Evolutionary conservation across 1,140 invertebrate genomes (phyloP).

Genomic region (Drosophila asahinai): DNA sequence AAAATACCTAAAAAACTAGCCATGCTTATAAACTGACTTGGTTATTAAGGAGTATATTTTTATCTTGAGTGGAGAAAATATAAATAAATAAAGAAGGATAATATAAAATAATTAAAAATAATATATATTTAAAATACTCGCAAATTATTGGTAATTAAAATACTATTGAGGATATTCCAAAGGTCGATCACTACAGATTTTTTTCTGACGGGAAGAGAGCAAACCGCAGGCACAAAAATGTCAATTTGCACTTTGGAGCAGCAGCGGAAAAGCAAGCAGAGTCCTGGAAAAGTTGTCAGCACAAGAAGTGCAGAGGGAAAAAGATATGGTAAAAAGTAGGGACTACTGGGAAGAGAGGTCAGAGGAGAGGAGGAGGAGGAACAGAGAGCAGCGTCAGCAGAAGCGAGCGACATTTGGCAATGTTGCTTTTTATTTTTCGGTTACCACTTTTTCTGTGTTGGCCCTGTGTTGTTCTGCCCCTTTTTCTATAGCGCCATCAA

Average conservation of each 20-base stretch:
- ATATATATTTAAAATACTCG: no score
- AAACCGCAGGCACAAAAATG: constrained; percentile 80
- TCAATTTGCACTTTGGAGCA: constrained; percentile 75
- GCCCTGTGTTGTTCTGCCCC: constrained; percentile 19
- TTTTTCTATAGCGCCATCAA: constrained; percentile 70
- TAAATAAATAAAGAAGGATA: not conserved
- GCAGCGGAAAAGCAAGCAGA: constrained; percentile 40
- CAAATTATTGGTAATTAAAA: not conserved
- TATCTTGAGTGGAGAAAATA: not conserved
- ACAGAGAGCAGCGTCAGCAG: constrained; percentile 53
- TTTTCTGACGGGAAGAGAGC: constrained; percentile 32
- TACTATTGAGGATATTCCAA: constrained; percentile 1
- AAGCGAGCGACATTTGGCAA: constrained; percentile 64
- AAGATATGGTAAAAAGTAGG: constrained; percentile 16
- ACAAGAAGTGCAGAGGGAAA: constrained; percentile 36
- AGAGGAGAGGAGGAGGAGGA: no score
- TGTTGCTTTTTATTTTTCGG: constrained; percentile 44
- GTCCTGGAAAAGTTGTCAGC: constrained; percentile 56
- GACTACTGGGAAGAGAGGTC: not conserved
- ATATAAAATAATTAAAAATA: not conserved
- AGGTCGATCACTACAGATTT: constrained; percentile 2
- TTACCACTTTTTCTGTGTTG: constrained; percentile 15
- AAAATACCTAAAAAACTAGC: no score
- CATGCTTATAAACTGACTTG: no score
- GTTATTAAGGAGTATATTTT: no score